Evolutionary conservation across 2,888 invertebrate species (phyloP).

Genomic region (Acanthacorydalis orientalis): DNA sequence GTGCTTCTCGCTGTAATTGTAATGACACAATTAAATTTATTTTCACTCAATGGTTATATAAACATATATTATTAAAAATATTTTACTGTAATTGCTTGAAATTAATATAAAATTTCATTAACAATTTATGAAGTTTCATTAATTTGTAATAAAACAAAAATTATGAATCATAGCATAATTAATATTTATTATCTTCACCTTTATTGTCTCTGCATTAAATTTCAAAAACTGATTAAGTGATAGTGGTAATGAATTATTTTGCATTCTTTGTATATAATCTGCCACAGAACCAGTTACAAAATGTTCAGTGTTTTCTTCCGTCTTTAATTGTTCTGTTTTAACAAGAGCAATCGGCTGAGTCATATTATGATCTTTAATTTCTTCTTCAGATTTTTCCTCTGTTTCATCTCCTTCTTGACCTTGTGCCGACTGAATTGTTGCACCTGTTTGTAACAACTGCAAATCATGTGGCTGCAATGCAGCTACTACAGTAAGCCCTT

Average conservation of each 20-base stretch:
- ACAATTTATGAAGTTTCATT: too few relatives aligned
- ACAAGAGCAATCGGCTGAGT: constrained; percentile 32
- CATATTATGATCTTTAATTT: constrained; percentile 23
- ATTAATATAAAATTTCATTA: too few relatives aligned
- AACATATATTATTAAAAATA: too few relatives aligned
- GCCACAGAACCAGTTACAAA: constrained; percentile 30
- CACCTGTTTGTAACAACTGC: constrained; percentile 33
- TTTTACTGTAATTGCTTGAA: too few relatives aligned
- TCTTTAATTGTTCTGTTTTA: constrained; percentile 24
- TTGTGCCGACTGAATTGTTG: constrained; percentile 11
- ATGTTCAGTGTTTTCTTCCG: constrained; percentile 24
- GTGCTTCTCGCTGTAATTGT: constrained; percentile 20
- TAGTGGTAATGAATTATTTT: constrained; percentile 29
- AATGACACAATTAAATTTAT: too few relatives aligned
- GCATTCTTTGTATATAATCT: constrained; percentile 31
- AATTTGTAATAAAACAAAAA: too few relatives aligned
- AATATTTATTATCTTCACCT: constrained; percentile 11
- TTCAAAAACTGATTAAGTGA: constrained; percentile 45
- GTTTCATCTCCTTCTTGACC: constrained; percentile 9
- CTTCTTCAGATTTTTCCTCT: constrained; percentile 18
- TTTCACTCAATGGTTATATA: too few relatives aligned
- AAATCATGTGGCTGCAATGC: constrained; percentile 52
- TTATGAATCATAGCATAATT: too few relatives aligned
- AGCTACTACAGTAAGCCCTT: constrained; percentile 50
- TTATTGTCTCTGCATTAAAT: constrained; percentile 39